Evolutionary conservation across 2,113 vertebrate genomes (phyloP), one percentile per base, ranked within the genome.

Genomic region (Urocynchramus pylzowi): DNA sequence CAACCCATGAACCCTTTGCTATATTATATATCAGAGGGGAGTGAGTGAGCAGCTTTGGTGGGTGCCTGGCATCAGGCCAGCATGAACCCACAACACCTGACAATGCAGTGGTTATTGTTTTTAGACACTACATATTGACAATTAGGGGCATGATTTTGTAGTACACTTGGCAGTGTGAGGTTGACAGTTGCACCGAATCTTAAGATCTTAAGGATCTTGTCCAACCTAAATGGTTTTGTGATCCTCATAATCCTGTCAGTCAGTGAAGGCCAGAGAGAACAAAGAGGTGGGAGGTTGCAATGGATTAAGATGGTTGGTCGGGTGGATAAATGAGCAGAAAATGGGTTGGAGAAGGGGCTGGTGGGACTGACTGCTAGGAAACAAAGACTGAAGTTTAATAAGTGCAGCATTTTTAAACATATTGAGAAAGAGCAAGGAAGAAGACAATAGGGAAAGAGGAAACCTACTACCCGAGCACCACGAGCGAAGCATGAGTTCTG

Each of bases 51-150:
- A 59, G 44, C 26, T 50, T 68, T 35, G 44, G 26, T 17, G 11
- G 21, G 52, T 76, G 16, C 26, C 52, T 35, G 52, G 21, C 10
- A 42, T 59, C 16, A 86, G 31, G 21, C 31, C 44, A 50, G 37
- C 0, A 0, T 35, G 61, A 68, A 35, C 26, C 11, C 83, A 50
- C 31, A 50, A 13, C 11, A 15, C 4, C 21, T 42, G 41, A n/a
- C 30, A 78, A 42, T 31, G 49, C 10, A 54, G 35, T 37, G 11
- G 16, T 57, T 70, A 13, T 41, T 84, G 20, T 33, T 87, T 90
- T 91, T 23, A 54, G 20, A 30, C 26, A 76, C 42, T 19, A 35
- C 10, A 33, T 44, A 24, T 18, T n/a, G 33, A 18, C 2, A 2
- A 12, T 56, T 28, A 52, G 4, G 26, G 22, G 13, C 4, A 16